Conservation (phyloP, 2,797 vertebrate genomes). For the Buceros bicornis region DNA sequence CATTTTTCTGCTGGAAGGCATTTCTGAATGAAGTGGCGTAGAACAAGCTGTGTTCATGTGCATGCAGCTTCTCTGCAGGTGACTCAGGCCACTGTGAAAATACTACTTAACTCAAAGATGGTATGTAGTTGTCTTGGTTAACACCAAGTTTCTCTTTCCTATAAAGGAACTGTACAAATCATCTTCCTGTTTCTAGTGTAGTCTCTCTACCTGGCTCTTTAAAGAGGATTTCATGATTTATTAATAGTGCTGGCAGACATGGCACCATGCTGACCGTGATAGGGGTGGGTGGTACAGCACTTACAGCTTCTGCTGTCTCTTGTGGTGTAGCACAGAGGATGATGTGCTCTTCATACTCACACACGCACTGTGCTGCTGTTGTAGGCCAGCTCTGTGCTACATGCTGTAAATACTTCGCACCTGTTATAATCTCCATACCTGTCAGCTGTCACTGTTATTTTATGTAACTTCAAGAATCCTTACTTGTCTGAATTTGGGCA, state of each 20-base stretch:
- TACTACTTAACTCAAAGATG: not conserved
- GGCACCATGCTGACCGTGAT: not conserved
- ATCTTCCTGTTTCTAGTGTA: not conserved
- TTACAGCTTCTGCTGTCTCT: not conserved
- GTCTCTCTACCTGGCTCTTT: not conserved
- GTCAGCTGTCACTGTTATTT: not conserved
- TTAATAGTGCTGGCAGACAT: not conserved
- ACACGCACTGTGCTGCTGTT: not conserved
- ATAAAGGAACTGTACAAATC: not conserved
- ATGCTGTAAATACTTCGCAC: not conserved
- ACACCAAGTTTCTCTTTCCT: not conserved
- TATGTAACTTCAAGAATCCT: not conserved
- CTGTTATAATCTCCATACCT: not conserved
- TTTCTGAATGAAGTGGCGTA: not conserved
- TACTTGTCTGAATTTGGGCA: not conserved
- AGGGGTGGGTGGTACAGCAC: not conserved
- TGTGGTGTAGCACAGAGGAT: not conserved
- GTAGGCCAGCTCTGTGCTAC: not conserved
- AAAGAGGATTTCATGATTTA: not conserved
- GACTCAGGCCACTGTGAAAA: not conserved
- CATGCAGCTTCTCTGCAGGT: not conserved
- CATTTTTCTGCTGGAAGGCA: not conserved
- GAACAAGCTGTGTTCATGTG: not conserved
- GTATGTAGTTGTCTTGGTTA: not conserved
- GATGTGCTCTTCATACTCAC: not conserved